A percentile compares a stretch with the other conserved stretches of the same genome.
Evolutionary conservation across 2,888 invertebrate genomes (phyloP).

Genomic region (Sipunculus nudus): DNA sequence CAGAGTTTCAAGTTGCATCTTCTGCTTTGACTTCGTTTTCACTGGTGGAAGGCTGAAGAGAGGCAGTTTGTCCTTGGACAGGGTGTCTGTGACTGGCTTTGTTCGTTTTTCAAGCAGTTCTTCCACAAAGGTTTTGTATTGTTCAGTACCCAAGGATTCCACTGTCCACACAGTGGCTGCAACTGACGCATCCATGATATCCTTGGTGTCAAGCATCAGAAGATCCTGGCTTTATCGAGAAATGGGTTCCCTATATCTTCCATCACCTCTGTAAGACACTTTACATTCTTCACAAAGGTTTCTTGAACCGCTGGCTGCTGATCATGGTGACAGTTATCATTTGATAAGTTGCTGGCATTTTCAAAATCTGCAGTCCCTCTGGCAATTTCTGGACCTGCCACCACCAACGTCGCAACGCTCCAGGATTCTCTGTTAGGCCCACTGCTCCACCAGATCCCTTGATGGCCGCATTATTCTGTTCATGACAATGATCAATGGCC

Average conservation of each 20-base stretch:
- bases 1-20: background rate
- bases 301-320: background rate
- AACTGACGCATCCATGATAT: background rate
- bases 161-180: background rate
- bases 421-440: constrained; percentile 7
- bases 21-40: background rate
- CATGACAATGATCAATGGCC: constrained; percentile 11
- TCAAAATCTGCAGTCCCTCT: constrained; percentile 5
- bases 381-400: constrained; percentile 10
- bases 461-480: constrained; percentile 5
- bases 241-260: too few relatives aligned
- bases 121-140: background rate
- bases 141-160: background rate
- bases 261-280: too few relatives aligned
- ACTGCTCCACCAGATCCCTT: constrained; percentile 12
- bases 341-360: too few relatives aligned
- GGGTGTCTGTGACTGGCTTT: background rate
- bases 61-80: background rate
- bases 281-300: too few relatives aligned
- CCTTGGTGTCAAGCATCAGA: background rate
- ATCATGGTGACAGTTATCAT: background rate
- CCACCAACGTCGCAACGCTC: constrained; percentile 5
- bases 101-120: background rate
- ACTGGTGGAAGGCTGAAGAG: background rate
- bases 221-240: background rate